These are phyloP conservation scores for Heliconius aoede DNA, from an alignment of 2,888 invertebrate genomes.

Conservation along the genomic window DNA sequence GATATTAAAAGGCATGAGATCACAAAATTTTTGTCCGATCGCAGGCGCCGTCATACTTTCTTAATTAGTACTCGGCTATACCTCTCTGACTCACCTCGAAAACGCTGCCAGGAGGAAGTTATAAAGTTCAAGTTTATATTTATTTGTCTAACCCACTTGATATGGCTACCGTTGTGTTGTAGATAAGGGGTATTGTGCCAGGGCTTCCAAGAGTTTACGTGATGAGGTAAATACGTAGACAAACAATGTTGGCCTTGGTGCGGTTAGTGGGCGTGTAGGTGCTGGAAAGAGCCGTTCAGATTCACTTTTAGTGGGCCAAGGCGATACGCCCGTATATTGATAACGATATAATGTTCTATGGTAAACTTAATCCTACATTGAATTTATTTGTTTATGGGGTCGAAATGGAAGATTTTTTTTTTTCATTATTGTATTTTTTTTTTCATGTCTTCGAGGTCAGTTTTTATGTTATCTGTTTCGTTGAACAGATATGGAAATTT, in stretches of 20 bases:
- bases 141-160: conserved; percentile 33
- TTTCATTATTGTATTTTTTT: conserved; percentile 11
- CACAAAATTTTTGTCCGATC: conserved; percentile 28
- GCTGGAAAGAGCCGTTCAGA: conserved; percentile 61
- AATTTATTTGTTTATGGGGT: conserved; percentile 28
- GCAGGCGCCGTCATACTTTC: conserved; percentile 64
- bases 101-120: neutral
- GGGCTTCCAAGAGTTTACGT: conserved; percentile 46
- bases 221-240: conserved; percentile 50
- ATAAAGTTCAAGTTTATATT: conserved; percentile 36
- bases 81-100: conserved; percentile 15
- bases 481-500: conserved; percentile 3
- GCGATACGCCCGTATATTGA: conserved; percentile 76
- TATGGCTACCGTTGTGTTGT: conserved; percentile 7
- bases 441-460: conserved; percentile 4
- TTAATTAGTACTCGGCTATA: conserved; percentile 53
- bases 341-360: conserved; percentile 69
- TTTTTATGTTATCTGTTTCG: neutral
- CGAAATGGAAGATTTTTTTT: conserved; percentile 28
- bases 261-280: conserved; percentile 53
- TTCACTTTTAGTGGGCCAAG: conserved; percentile 69
- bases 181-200: conserved; percentile 36
- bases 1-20: conserved; percentile 37
- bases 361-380: conserved; percentile 19
- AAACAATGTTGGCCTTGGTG: conserved; percentile 68